phyloP scores from a whole-genome alignment of 2,888 invertebrate genomes.

The Adelognathus sp. region DNA sequence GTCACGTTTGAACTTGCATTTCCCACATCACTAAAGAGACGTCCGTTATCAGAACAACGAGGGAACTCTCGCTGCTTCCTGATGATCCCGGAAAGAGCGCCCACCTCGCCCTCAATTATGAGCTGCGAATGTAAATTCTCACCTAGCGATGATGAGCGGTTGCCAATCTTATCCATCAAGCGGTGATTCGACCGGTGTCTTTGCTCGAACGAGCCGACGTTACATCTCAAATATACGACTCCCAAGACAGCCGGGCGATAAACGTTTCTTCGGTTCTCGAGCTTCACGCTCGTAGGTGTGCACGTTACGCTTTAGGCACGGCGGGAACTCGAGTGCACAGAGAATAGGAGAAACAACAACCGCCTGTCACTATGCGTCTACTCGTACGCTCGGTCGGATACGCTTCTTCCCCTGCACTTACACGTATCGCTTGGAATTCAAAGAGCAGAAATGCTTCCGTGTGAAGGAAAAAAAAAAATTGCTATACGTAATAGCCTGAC shows the following conservation, averaged over 20 bases:
- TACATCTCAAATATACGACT: neutral
- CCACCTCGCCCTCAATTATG: neutral
- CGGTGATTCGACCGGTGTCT: neutral
- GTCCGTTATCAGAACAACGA: neutral
- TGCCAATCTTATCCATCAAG: constrained; percentile 3
- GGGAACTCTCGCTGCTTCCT: neutral
- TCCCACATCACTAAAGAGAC: neutral
- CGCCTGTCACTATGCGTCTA: neutral
- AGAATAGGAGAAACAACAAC: constrained; percentile 23
- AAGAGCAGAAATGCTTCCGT: constrained; percentile 25
- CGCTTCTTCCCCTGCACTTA: constrained; percentile 25
- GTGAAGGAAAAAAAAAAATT: constrained; percentile 4
- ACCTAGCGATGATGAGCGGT: constrained; percentile 11
- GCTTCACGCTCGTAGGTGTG: constrained; percentile 3
- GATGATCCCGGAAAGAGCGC: neutral
- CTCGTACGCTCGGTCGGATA: constrained; percentile 12
- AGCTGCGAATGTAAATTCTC: neutral
- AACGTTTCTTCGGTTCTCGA: neutral
- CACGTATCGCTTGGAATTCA: constrained; percentile 8
- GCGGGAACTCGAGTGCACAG: neutral
- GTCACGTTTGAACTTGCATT: too few relatives aligned
- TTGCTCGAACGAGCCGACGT: constrained; percentile 7
- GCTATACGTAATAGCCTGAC: neutral
- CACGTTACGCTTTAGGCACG: constrained; percentile 8
- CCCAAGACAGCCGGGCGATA: neutral